These are phyloP conservation scores for Protonibea diacanthus DNA, from an alignment of 2,797 vertebrate genomes.

Conservation along the genomic window DNA sequence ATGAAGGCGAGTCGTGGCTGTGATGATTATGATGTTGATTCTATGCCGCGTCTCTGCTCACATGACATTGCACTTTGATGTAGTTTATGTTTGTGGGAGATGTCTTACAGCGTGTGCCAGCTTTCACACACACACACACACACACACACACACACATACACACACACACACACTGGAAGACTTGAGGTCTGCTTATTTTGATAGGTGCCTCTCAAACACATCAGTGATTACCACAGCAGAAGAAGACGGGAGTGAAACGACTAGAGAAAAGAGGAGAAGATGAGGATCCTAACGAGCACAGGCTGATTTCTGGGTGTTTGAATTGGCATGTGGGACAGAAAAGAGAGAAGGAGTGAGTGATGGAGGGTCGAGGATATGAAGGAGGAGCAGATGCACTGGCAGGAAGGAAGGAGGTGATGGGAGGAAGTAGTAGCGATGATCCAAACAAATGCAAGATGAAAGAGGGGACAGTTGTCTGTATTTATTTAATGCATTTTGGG, in stretches of 20 bases:
- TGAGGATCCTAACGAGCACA: slow-evolving; percentile 34
- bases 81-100: slow-evolving; percentile 23
- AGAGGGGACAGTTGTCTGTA: background rate
- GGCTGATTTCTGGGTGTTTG: slow-evolving; percentile 68
- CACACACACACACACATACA: background rate
- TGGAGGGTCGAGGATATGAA: slow-evolving; percentile 1
- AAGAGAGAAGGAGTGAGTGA: slow-evolving; percentile 12
- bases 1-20: background rate
- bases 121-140: background rate
- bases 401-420: background rate
- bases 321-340: slow-evolving; percentile 45
- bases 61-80: slow-evolving; percentile 19
- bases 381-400: background rate
- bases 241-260: slow-evolving; percentile 15
- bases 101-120: background rate
- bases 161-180: background rate
- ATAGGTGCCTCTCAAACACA: slow-evolving; percentile 43
- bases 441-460: background rate
- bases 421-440: background rate
- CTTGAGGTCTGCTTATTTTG: slow-evolving; percentile 68
- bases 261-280: slow-evolving; percentile 3
- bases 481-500: background rate
- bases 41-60: slow-evolving; percentile 4
- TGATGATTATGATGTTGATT: slow-evolving; percentile 23
- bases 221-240: slow-evolving; percentile 46